Evolutionary conservation across 35 echinoderm and acorn worm species (phyloP).

Genomic region (Chiridota heheva): DNA sequence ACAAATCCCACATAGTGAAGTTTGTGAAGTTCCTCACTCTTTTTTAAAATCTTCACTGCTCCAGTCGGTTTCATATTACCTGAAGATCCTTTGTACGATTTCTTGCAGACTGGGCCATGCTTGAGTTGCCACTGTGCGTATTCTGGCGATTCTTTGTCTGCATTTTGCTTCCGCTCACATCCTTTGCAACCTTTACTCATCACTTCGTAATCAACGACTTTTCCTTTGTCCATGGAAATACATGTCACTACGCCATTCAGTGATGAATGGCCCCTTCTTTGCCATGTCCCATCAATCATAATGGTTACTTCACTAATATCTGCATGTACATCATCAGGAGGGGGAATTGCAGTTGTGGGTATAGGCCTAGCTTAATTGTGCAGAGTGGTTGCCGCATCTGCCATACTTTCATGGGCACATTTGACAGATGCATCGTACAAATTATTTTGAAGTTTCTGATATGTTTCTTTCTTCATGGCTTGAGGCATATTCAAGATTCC

Average conservation of each 20-base stretch:
- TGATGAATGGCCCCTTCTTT: background rate
- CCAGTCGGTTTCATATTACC: background rate
- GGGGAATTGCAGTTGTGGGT: too few relatives aligned
- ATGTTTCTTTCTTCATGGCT: slow-evolving; percentile 18
- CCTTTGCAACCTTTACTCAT: background rate
- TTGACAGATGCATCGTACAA: background rate
- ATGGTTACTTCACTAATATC: slow-evolving; percentile 11
- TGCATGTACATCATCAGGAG: too few relatives aligned
- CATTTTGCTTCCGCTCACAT: background rate
- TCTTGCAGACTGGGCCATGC: background rate
- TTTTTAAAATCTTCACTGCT: too few relatives aligned
- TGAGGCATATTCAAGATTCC: background rate
- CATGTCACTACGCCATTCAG: too few relatives aligned
- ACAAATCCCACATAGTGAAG: too few relatives aligned
- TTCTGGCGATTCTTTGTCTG: background rate
- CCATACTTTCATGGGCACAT: slow-evolving; percentile 11
- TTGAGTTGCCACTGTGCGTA: background rate
- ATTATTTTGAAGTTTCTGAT: slow-evolving; percentile 19
- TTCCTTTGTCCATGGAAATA: slow-evolving; percentile 6
- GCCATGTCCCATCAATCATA: slow-evolving; percentile 4
- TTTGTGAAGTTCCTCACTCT: too few relatives aligned
- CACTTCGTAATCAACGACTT: background rate
- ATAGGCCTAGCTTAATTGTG: background rate
- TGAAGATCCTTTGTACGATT: background rate
- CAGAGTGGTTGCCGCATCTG: background rate